phyloP scores from a whole-genome alignment of 2,888 invertebrate genomes.

The Teinopalpus imperialis region DNA sequence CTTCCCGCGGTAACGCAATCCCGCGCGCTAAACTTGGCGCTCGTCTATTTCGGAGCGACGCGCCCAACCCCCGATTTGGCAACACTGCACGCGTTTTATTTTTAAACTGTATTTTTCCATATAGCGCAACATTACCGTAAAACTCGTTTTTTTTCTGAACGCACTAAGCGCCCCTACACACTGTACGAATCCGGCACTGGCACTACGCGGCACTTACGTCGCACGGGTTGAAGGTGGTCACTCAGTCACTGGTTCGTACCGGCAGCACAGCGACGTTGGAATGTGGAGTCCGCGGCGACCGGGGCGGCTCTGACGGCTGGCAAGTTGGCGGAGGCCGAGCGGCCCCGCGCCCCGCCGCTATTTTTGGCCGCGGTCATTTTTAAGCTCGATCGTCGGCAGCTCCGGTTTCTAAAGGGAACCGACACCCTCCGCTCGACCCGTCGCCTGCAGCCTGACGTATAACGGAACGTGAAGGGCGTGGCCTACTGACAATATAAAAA shows the following conservation, averaged over 20 bases:
- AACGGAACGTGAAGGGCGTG: slow-evolving; percentile 45
- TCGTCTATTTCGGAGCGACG: slow-evolving; percentile 52
- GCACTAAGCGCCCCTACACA: slow-evolving; percentile 45
- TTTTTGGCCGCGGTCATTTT: slow-evolving; percentile 72
- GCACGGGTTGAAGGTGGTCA: slow-evolving; percentile 79
- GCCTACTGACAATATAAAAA: no score
- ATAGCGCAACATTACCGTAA: slow-evolving; percentile 25
- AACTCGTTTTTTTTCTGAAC: slow-evolving; percentile 32
- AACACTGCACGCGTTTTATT: slow-evolving; percentile 54
- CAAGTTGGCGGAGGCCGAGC: slow-evolving; percentile 38
- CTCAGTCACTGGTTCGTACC: slow-evolving; percentile 72
- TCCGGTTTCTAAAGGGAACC: slow-evolving; percentile 67
- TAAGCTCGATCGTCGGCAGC: slow-evolving; percentile 68
- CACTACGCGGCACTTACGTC: slow-evolving; percentile 78
- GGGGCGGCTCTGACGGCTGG: slow-evolving; percentile 83
- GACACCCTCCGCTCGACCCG: slow-evolving; percentile 36
- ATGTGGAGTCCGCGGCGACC: slow-evolving; percentile 87
- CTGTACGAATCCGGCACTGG: slow-evolving; percentile 54
- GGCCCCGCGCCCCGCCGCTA: slow-evolving; percentile 41
- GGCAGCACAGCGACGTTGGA: slow-evolving; percentile 83
- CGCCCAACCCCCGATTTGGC: slow-evolving; percentile 50
- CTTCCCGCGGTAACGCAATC: slow-evolving; percentile 64
- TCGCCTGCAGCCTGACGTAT: slow-evolving; percentile 44
- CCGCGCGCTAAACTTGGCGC: slow-evolving; percentile 69
- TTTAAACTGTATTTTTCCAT: slow-evolving; percentile 47